phyloP scores from a whole-genome alignment of 1,140 invertebrate genomes.

The Trachymyrmex septentrionalis region DNA sequence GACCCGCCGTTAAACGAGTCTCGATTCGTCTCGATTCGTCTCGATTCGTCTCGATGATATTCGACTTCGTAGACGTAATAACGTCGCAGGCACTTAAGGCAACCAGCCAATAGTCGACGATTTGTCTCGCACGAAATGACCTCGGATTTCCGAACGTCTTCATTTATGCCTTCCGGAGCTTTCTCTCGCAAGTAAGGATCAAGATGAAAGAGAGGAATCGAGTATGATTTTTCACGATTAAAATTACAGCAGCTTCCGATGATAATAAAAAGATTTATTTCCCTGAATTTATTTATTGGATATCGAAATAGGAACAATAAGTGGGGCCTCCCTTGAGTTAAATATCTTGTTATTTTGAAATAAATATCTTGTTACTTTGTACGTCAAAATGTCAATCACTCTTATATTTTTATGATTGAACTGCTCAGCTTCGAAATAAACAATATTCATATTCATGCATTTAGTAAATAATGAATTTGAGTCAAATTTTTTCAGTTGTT shows the following conservation, averaged over 20 bases:
- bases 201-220: not conserved
- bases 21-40: constrained; percentile 54
- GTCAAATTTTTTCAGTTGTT: no score
- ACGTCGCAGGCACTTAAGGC: constrained; percentile 49
- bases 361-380: no score
- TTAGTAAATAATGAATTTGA: no score
- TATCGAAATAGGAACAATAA: no score
- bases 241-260: not conserved
- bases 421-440: no score
- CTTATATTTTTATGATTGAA: no score
- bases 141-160: constrained; percentile 12
- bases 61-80: constrained; percentile 33
- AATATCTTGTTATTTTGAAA: no score
- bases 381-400: no score
- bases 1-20: constrained; percentile 33
- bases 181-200: not conserved
- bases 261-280: constrained; percentile 1
- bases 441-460: no score
- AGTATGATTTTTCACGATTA: not conserved
- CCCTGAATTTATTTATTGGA: no score
- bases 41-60: constrained; percentile 51
- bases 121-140: constrained; percentile 60
- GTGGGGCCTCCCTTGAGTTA: no score
- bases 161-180: not conserved
- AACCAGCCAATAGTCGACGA: constrained; percentile 46